Base-by-base conservation (phyloP, 2,888 invertebrate genomes). In the Stomorhina lunata region DNA sequence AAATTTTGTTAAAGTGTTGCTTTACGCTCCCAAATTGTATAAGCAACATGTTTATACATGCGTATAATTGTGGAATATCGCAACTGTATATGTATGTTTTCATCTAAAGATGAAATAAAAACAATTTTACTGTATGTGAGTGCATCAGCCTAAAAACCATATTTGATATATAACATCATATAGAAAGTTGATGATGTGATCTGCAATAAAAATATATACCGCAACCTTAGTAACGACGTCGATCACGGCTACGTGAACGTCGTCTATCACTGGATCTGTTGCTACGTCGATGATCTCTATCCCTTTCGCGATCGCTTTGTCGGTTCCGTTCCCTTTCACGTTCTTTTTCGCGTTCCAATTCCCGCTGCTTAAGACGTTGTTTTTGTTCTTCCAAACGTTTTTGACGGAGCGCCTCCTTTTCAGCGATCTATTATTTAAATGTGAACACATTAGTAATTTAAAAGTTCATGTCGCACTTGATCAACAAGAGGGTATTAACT, bases 321-420 rank as follows among this genome's bases (percentile, higher is more conserved):
- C 59, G 86, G 75, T 87, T 87, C 59, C 89, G 87, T 68, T 88
- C 89, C 53, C 86, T 86, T 81, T 89, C 88, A 43, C 87, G 87
- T 85, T 90, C 90, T 79, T 89, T 88, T 80, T 88, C 88, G n/a
- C 89, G 87, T 79, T 90, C 90, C 43, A 85, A 79, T 81, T 91
- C 91, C 7, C 90, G 87, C 78, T 90, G 89, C 82, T 89, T 90
- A 27, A 94, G 93, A 89, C 95, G 93, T 92, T 96, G 96, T 91
- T 95, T 96, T 88, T 97, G 95, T 90, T 97, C 97, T 63, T 95
- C 95, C 94, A 97, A 95, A 87, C 96, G 95, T 88, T 96, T 95
- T 73, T 96, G 93, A 73, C 97, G 93, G 91, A 96, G 95, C 90
- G 96, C 96, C 92, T 97, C 97, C 91, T 97, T 97, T 88, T 96